These are phyloP conservation scores for Diplodus sargus DNA, from an alignment of 2,797 vertebrate genomes.

Conservation along the genomic window DNA sequence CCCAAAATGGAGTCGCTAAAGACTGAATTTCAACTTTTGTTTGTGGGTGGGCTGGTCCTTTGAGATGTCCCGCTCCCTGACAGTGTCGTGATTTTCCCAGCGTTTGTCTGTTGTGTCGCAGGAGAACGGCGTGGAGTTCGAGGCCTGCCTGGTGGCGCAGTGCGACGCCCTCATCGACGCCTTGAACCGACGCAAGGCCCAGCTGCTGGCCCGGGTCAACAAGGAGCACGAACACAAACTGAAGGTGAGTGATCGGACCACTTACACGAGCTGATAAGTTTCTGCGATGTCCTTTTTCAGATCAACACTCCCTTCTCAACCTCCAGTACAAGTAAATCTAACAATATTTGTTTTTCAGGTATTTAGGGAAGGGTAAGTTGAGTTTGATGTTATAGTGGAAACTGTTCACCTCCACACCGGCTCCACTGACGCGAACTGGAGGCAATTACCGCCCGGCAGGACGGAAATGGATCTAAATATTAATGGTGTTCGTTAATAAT, in stretches of 20 bases:
- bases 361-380: not conserved
- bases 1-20: no score
- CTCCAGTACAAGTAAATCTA: not conserved
- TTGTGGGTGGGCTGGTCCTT: no score
- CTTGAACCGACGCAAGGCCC: conserved; percentile 95
- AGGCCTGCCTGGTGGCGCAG: conserved; percentile 97
- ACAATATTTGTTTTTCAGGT: not conserved
- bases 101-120: conserved; percentile 65
- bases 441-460: not conserved
- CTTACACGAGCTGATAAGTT: no score
- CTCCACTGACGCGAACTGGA: conserved; percentile 4
- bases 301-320: not conserved
- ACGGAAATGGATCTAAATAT: not conserved
- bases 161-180: conserved; percentile 99
- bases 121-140: conserved; percentile 99
- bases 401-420: not conserved
- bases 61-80: not conserved
- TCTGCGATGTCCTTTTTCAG: no score
- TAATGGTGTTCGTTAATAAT: not conserved
- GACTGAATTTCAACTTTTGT: no score
- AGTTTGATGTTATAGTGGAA: conserved; percentile 1
- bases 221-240: conserved; percentile 99
- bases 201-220: conserved; percentile 94
- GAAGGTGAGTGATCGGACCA: conserved; percentile 85
- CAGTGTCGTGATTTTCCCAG: conserved; percentile 8